Evolutionary conservation across 1,140 invertebrate species (phyloP).

Genomic region (Euura saliciscinereae): DNA sequence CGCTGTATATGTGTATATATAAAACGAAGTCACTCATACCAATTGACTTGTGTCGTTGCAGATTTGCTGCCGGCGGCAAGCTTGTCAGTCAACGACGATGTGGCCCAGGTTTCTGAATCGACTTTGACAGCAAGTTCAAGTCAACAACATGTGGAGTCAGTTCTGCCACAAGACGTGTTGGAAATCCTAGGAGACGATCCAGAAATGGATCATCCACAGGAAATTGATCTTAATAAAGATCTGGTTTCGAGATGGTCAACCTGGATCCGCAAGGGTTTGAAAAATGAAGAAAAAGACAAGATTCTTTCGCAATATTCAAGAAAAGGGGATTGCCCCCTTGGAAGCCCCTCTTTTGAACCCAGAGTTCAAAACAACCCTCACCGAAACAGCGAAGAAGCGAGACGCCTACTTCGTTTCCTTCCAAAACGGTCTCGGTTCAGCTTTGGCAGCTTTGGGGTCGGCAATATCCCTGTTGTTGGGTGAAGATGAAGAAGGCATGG

Average conservation of each 20-base stretch:
- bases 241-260: not conserved
- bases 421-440: slow-evolving; percentile 1
- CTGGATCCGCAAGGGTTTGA: not conserved
- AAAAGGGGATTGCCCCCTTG: not conserved
- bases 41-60: too few relatives aligned
- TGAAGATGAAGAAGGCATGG: slow-evolving; percentile 1
- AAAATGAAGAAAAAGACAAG: not conserved
- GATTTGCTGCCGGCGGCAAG: too few relatives aligned
- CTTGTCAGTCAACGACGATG: too few relatives aligned
- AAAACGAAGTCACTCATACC: too few relatives aligned
- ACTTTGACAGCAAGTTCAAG: too few relatives aligned
- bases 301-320: not conserved
- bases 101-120: too few relatives aligned
- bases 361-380: not conserved
- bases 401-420: slow-evolving; percentile 4
- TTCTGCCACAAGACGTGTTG: too few relatives aligned
- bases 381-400: slow-evolving; percentile 14
- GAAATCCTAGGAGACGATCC: not conserved
- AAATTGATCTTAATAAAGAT: not conserved
- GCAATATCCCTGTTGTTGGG: slow-evolving; percentile 11
- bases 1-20: too few relatives aligned
- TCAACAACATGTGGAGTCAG: too few relatives aligned
- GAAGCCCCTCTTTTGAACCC: slow-evolving; percentile 12
- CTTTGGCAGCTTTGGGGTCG: slow-evolving; percentile 12
- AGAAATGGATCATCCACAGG: not conserved